A percentile compares a stretch with the other conserved stretches of the same genome.
Evolutionary conservation across 1,140 invertebrate genomes (phyloP).

Genomic region (Pogonus chalceus): DNA sequence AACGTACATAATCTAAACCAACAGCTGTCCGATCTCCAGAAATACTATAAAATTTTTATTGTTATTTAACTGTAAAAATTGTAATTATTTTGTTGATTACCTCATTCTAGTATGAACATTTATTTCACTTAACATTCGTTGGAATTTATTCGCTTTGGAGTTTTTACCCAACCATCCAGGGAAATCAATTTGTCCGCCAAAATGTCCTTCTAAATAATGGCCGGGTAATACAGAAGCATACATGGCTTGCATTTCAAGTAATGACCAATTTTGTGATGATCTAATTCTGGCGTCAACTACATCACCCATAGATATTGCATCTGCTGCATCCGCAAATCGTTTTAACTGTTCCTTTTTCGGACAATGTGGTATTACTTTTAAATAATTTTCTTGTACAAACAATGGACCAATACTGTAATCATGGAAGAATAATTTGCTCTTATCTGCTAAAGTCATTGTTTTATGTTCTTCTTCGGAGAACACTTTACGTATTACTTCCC

Average conservation of each 20-base stretch:
- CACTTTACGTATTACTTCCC: constrained; percentile 86
- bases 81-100: constrained; percentile 37
- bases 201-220: constrained; percentile 66
- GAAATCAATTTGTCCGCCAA: constrained; percentile 70
- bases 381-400: constrained; percentile 98
- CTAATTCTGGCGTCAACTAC: constrained; percentile 75
- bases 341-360: constrained; percentile 57
- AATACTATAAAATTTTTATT: constrained; percentile 46
- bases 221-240: constrained; percentile 88
- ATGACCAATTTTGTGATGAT: constrained; percentile 66
- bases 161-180: constrained; percentile 94
- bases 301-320: constrained; percentile 79
- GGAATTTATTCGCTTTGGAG: constrained; percentile 72
- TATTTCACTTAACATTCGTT: constrained; percentile 73
- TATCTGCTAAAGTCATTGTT: constrained; percentile 74
- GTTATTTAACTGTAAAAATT: constrained; percentile 4
- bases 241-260: constrained; percentile 87
- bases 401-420: constrained; percentile 92
- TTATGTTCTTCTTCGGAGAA: constrained; percentile 77
- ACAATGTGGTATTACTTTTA: constrained; percentile 55
- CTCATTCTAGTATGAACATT: constrained; percentile 68
- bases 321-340: constrained; percentile 66
- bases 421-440: constrained; percentile 89
- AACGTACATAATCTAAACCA: constrained; percentile 71
- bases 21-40: constrained; percentile 67